Percentiles rank a stretch among this genome's conserved stretches.
phyloP scores from a whole-genome alignment of 2,113 vertebrate species.

The Cheirogaleus medius region DNA sequence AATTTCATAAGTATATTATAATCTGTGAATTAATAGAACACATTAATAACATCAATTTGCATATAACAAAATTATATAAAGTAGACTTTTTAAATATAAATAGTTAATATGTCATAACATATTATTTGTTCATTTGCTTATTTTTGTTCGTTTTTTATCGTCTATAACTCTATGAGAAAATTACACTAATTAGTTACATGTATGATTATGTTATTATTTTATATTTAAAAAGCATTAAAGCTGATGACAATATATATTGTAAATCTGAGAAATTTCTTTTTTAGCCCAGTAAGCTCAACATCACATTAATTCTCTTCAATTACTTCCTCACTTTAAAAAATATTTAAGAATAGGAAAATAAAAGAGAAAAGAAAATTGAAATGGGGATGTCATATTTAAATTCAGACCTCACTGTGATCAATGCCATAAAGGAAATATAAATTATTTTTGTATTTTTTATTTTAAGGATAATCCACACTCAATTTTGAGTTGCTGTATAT shows the following conservation, averaged over 20 bases:
- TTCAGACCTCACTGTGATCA: not conserved
- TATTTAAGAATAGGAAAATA: constrained; percentile 35
- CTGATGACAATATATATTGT: not conserved
- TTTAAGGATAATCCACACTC: not conserved
- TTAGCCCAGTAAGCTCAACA: constrained; percentile 34
- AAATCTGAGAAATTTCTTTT: not conserved
- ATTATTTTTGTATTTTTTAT: not conserved
- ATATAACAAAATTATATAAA: not conserved
- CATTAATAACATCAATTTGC: not conserved
- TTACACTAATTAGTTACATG: not conserved
- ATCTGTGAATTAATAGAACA: not conserved
- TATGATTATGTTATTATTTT: not conserved
- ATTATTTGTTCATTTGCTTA: not conserved
- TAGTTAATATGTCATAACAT: constrained; percentile 9
- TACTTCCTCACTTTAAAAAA: constrained; percentile 39
- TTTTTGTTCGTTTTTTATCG: constrained; percentile 4
- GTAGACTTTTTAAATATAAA: not conserved
- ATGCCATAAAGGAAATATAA: not conserved
- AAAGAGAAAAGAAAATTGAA: constrained; percentile 6
- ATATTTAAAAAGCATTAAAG: constrained; percentile 13
- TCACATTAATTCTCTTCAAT: constrained; percentile 30
- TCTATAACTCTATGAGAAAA: not conserved
- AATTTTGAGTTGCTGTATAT: not conserved
- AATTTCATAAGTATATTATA: not conserved
- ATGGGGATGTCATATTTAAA: not conserved